phyloP scores from a whole-genome alignment of 2,888 invertebrate genomes.

The Cyaniris semiargus region DNA sequence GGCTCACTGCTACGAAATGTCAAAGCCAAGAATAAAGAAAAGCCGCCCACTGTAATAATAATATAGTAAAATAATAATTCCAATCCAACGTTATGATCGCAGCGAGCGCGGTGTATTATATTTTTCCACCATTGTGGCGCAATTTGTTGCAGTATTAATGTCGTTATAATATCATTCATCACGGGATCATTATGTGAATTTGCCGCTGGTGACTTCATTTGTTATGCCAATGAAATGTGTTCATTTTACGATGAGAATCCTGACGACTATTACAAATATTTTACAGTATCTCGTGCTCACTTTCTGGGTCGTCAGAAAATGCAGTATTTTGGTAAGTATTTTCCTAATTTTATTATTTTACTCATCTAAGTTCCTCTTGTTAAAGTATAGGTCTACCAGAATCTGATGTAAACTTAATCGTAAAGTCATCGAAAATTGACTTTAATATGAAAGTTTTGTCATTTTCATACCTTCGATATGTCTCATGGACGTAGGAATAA shows the following conservation, averaged over 20 bases:
- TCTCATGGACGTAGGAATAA: too few relatives aligned
- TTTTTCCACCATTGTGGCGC: conserved; percentile 4
- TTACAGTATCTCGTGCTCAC: background rate
- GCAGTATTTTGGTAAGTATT: too few relatives aligned
- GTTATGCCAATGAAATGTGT: background rate
- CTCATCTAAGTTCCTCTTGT: too few relatives aligned
- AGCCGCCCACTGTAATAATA: conserved; percentile 8
- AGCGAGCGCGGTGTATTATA: background rate
- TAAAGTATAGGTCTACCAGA: too few relatives aligned
- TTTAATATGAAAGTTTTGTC: too few relatives aligned
- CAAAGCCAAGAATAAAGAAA: conserved; percentile 20
- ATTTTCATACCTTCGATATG: too few relatives aligned
- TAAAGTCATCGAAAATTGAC: too few relatives aligned
- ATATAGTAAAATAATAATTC: conserved; percentile 9
- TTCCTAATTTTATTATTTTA: too few relatives aligned
- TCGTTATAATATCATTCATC: conserved; percentile 11
- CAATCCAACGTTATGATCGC: background rate
- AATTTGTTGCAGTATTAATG: conserved; percentile 14
- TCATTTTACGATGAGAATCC: background rate
- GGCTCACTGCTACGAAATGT: conserved; percentile 21
- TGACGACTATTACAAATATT: background rate
- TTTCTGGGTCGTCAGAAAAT: background rate
- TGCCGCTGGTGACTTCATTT: conserved; percentile 13
- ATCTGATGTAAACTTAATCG: too few relatives aligned
- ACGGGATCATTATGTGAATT: background rate